phyloP scores from a whole-genome alignment of 2,888 invertebrate genomes.

The Mesochorus sp. region DNA sequence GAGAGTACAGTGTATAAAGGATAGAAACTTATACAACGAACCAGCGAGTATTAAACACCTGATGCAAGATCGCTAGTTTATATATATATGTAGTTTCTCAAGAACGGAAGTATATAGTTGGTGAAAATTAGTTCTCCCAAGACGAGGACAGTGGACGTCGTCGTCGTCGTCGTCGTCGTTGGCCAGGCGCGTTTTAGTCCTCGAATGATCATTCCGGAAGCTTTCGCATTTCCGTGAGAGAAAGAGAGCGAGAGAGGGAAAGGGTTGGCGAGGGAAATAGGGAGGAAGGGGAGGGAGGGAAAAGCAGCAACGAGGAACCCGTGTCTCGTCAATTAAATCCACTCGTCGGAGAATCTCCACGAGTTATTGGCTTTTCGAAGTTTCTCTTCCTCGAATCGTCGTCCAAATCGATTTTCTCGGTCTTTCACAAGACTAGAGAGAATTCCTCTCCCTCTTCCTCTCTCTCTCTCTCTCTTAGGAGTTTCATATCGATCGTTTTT shows the following conservation, averaged over 20 bases:
- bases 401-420: constrained; percentile 55
- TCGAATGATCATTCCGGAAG: constrained; percentile 54
- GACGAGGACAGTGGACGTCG: constrained; percentile 35
- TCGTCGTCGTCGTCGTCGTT: constrained; percentile 28
- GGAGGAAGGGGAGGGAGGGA: no score
- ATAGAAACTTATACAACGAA: constrained; percentile 5
- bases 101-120: constrained; percentile 48
- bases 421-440: no score
- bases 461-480: constrained; percentile 35
- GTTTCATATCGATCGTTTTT: constrained; percentile 65
- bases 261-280: no score
- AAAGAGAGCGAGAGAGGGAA: no score
- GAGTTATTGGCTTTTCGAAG: constrained; percentile 59
- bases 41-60: constrained; percentile 48
- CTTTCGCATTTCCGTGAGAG: constrained; percentile 53
- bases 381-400: constrained; percentile 49
- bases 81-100: no score
- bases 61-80: constrained; percentile 27
- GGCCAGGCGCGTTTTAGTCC: constrained; percentile 27
- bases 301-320: constrained; percentile 50
- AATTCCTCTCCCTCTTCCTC: constrained; percentile 54
- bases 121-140: constrained; percentile 55
- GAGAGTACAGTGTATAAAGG: no score
- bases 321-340: constrained; percentile 64
- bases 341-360: constrained; percentile 57